These are phyloP conservation scores for Germaria angustata DNA, from an alignment of 2,888 invertebrate species.

Conservation along the genomic window DNA sequence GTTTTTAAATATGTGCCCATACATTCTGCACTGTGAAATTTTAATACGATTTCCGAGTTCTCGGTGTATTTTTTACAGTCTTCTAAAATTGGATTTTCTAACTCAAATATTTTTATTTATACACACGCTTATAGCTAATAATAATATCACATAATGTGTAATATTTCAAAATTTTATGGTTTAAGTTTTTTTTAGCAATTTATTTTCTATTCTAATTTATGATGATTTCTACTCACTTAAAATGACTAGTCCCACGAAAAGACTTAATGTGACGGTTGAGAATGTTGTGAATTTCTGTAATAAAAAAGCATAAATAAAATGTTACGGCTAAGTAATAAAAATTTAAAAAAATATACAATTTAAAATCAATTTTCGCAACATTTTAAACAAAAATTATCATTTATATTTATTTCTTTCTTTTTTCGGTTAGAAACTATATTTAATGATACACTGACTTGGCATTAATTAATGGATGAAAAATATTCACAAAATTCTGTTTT, in stretches of 20 bases:
- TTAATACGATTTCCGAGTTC: background rate
- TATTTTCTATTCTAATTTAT: background rate
- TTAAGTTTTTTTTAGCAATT: background rate
- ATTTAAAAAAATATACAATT: constrained; percentile 21
- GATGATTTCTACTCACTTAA: constrained; percentile 85
- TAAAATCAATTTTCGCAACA: background rate
- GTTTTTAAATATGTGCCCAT: no score
- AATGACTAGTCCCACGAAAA: constrained; percentile 95
- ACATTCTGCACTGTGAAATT: background rate
- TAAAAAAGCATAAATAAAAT: constrained; percentile 26
- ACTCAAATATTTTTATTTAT: no score
- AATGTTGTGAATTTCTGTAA: constrained; percentile 94
- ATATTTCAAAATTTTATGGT: constrained; percentile 28
- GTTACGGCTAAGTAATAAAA: background rate
- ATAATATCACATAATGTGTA: constrained; percentile 42
- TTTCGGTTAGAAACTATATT: no score
- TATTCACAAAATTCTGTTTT: background rate
- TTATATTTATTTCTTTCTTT: no score
- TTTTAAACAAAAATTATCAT: background rate
- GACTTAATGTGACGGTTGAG: constrained; percentile 93
- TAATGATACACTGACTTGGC: no score
- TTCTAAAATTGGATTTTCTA: background rate
- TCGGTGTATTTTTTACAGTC: background rate
- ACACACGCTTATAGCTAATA: background rate
- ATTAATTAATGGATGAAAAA: no score